Conservation (phyloP, 2,797 vertebrate genomes). For the Enteromius treurensis region DNA sequence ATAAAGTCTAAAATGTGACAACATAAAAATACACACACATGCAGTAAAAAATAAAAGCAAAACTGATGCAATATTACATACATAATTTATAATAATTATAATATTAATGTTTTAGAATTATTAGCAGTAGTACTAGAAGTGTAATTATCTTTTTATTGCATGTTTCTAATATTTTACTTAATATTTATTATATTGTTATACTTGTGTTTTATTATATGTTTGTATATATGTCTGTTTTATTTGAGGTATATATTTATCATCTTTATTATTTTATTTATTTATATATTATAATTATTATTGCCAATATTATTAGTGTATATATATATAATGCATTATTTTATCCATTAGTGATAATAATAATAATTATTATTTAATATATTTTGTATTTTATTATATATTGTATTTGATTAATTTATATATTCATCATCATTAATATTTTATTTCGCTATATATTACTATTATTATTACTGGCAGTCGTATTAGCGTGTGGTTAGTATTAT, state of each 20-base stretch:
- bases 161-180: background rate
- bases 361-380: background rate
- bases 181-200: background rate
- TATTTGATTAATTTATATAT: background rate
- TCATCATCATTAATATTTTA: background rate
- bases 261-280: background rate
- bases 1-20: conserved; percentile 18
- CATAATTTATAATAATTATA: background rate
- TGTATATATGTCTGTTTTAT: background rate
- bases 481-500: background rate
- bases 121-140: background rate
- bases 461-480: background rate
- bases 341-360: background rate
- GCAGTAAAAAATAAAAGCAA: background rate
- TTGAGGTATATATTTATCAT: background rate
- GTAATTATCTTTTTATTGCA: background rate
- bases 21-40: background rate
- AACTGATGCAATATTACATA: background rate
- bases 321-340: no score
- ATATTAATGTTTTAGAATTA: background rate
- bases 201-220: background rate
- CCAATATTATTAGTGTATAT: background rate
- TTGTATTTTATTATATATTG: background rate
- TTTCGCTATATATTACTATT: background rate
- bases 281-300: background rate